These are phyloP conservation scores for Eupsilia transversa DNA, from an alignment of 2,888 invertebrate genomes.

Conservation along the genomic window DNA sequence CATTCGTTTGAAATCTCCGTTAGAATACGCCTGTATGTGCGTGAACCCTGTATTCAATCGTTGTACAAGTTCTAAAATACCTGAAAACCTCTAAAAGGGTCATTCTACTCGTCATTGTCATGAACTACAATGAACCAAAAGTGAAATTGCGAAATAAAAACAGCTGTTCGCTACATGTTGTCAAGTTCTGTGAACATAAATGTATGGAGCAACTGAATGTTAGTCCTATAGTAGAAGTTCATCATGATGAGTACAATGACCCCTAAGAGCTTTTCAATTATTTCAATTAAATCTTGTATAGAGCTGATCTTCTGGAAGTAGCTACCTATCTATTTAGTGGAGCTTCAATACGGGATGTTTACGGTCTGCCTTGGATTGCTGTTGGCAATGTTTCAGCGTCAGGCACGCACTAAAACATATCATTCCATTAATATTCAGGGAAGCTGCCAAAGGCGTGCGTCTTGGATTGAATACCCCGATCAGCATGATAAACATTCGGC, in stretches of 20 bases:
- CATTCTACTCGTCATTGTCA: neutral
- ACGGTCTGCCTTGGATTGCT: conserved; percentile 71
- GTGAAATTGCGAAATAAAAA: neutral
- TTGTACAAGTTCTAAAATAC: neutral
- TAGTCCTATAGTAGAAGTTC: neutral
- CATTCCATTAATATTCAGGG: conserved; percentile 83
- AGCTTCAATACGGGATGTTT: conserved; percentile 60
- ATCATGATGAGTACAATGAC: neutral
- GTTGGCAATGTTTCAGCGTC: conserved; percentile 83
- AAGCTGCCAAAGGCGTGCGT: conserved; percentile 75
- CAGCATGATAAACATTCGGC: conserved; percentile 57
- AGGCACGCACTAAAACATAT: conserved; percentile 78
- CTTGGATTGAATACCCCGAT: conserved; percentile 70
- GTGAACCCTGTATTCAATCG: neutral
- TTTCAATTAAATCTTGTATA: neutral
- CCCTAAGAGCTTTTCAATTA: neutral
- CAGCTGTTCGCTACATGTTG: neutral
- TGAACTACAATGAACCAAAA: neutral
- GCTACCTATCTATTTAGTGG: neutral
- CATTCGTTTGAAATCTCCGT: neutral
- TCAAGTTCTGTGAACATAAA: neutral
- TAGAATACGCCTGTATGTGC: neutral
- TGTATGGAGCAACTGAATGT: neutral
- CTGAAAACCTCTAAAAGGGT: neutral
- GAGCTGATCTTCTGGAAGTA: conserved; percentile 16